These are phyloP conservation scores for Lydus trimaculatus DNA, from an alignment of 2,888 invertebrate species.

Conservation along the genomic window DNA sequence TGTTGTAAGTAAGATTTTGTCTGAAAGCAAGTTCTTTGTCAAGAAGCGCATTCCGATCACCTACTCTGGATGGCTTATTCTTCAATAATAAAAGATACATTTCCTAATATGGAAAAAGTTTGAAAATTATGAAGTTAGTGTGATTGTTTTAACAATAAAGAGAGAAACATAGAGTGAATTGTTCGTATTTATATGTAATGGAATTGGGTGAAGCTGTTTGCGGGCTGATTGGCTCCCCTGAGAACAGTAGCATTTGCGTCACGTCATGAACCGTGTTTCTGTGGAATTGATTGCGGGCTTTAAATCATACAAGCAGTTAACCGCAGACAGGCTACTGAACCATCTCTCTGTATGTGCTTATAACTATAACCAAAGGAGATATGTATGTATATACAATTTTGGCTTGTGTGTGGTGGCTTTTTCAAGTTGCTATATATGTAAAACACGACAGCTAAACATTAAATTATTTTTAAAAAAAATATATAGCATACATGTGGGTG, in stretches of 20 bases:
- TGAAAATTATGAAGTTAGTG: conserved; percentile 18
- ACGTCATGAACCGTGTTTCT: conserved; percentile 50
- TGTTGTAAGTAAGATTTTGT: too few species aligned
- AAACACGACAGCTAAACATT: conserved; percentile 13
- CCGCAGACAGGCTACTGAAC: conserved; percentile 46
- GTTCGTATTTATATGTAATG: conserved; percentile 40
- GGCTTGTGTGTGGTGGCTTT: conserved; percentile 30
- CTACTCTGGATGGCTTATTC: too few species aligned
- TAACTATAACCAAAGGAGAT: background rate
- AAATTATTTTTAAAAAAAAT: conserved; percentile 31
- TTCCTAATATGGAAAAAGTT: background rate
- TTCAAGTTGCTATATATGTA: conserved; percentile 14
- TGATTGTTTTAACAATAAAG: conserved; percentile 15
- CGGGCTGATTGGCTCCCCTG: conserved; percentile 53
- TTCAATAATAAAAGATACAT: too few species aligned
- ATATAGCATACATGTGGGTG: background rate
- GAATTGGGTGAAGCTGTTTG: conserved; percentile 42
- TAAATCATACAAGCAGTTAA: conserved; percentile 56
- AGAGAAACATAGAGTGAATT: background rate
- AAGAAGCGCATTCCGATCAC: too few species aligned
- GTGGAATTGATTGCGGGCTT: conserved; percentile 50
- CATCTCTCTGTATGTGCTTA: conserved; percentile 30
- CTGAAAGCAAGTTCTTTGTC: too few species aligned
- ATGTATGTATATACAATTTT: conserved; percentile 26
- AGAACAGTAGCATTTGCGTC: conserved; percentile 55